Conservation (phyloP, 2,113 vertebrate genomes). For the Erythrolamprus reginae region DNA sequence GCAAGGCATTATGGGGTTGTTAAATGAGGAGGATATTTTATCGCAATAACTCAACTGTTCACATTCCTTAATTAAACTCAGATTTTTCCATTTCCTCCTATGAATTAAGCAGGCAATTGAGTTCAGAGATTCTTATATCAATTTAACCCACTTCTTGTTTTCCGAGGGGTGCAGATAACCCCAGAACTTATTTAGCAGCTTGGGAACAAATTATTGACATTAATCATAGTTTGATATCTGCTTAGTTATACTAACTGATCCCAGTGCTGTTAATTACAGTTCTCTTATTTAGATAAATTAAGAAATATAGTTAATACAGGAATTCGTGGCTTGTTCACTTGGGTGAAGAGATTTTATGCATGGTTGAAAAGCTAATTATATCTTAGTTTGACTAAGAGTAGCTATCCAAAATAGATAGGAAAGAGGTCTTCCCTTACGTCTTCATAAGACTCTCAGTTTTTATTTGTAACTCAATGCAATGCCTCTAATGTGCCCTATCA, state of each 20-base stretch:
- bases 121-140: neutral
- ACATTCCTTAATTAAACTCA: neutral
- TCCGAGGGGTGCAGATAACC: neutral
- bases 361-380: neutral
- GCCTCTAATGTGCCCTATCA: neutral
- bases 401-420: neutral
- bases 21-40: neutral
- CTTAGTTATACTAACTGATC: neutral
- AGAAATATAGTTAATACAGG: neutral
- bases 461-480: neutral
- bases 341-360: neutral
- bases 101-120: neutral
- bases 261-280: neutral
- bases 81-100: neutral
- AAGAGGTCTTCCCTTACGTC: neutral
- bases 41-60: neutral
- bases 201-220: neutral
- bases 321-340: neutral
- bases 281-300: neutral
- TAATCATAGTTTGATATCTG: neutral
- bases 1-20: too few species aligned
- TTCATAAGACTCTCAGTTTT: neutral
- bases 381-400: neutral
- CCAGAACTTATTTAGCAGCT: neutral
- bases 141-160: neutral